These are phyloP conservation scores for Drosophila ezoana DNA, from an alignment of 2,888 invertebrate species.

Conservation along the genomic window DNA sequence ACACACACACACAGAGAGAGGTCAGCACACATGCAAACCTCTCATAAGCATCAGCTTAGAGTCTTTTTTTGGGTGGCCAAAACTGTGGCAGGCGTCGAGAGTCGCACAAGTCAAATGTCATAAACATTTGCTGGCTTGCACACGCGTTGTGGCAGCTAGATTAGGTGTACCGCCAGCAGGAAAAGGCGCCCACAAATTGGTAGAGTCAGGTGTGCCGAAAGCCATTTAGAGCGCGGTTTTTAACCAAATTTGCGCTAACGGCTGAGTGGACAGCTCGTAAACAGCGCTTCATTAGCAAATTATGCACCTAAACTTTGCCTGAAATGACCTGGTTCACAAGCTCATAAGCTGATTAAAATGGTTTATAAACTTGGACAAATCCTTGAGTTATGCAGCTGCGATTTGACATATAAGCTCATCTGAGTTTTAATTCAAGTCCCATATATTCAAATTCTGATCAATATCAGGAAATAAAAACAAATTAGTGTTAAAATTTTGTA, in stretches of 20 bases:
- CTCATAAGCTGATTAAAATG: neutral
- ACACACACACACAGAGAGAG: neutral
- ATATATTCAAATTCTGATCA: neutral
- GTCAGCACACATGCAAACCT: neutral
- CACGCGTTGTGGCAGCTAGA: constrained; percentile 15
- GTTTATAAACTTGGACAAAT: neutral
- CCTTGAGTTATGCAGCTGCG: neutral
- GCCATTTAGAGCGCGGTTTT: neutral
- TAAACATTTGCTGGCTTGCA: constrained; percentile 34
- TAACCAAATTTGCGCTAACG: neutral
- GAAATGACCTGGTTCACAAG: neutral
- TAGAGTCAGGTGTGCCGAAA: constrained; percentile 24
- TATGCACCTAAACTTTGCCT: neutral
- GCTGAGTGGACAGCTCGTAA: constrained; percentile 1
- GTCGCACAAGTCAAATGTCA: constrained; percentile 38
- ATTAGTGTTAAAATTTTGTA: neutral
- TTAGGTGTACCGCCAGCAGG: constrained; percentile 14
- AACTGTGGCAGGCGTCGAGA: constrained; percentile 7
- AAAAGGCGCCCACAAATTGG: constrained; percentile 11
- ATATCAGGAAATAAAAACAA: neutral
- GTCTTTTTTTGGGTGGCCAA: neutral
- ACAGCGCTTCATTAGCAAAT: neutral
- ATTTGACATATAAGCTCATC: too few relatives aligned
- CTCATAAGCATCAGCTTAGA: constrained; percentile 25
- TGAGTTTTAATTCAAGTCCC: too few relatives aligned